Base-by-base conservation (phyloP, 2,888 invertebrate species). In the Criorhina ranunculi region DNA sequence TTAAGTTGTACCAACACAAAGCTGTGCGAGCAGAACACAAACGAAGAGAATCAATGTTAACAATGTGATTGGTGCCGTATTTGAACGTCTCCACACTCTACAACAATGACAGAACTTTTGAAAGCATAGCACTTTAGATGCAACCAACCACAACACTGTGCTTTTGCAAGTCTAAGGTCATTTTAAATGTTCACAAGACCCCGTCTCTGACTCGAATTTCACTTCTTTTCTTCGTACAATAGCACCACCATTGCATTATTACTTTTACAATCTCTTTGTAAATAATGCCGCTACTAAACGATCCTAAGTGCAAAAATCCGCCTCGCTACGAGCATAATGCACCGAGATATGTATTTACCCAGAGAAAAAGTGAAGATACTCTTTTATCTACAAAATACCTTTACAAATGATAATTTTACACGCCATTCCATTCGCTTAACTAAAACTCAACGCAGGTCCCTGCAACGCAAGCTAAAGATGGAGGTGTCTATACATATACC, bases 341-440 rank as follows among this genome's bases (percentile, higher is more conserved):
- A 46, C 69, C 33, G n/a, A 33, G 11, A 46, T 24, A 33, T 15
- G n/a, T n/a, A 24, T 69, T 55, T 12, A 11, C 17, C 12, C 31
- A 19, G 5, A 57, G 17, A 11, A 53, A 55, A 51, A 11, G 15
- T n/a, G 17, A 19, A 75, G 24, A 57, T 55, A 31, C 40, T 69
- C 59, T 46, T 72, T 72, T 72, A 79, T 79, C 75, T 75, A 29
- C 11, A 29, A 75, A 80, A 80, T 80, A 55, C 80, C 80, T 69
- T 76, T 35, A 42, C 76, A 53, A 81, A 76, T 77, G 81, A 81
- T 76, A 69, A 81, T 81, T 81, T 55, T 62, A 81, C 81, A 81
- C 69, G 64, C 69, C 64, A 57, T 55, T 53, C 42, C 62, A 44
- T 64, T 66, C 35, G 40, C 33, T 49, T 49, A 59, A 40, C 37